These are phyloP conservation scores for Centropristis striata DNA, from an alignment of 2,113 vertebrate genomes.

Conservation along the genomic window DNA sequence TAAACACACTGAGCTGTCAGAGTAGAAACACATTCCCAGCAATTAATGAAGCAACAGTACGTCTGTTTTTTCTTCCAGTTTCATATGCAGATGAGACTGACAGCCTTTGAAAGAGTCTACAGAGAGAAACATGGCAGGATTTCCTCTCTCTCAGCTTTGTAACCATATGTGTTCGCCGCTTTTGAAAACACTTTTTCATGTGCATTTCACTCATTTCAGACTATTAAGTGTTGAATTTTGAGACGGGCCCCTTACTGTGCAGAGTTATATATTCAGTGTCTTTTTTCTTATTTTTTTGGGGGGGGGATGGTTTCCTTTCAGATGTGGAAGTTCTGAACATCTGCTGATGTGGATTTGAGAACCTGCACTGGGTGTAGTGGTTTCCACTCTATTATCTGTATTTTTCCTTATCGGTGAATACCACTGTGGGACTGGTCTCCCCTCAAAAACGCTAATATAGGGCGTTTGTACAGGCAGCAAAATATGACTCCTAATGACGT, in stretches of 20 bases:
- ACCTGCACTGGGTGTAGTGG: background rate
- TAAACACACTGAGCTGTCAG: constrained; percentile 17
- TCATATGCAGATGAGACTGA: constrained; percentile 58
- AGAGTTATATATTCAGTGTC: constrained; percentile 24
- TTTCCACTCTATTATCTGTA: constrained; percentile 24
- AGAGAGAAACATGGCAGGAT: constrained; percentile 54
- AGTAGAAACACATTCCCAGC: constrained; percentile 3
- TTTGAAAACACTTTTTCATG: constrained; percentile 55
- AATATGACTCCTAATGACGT: too few species aligned
- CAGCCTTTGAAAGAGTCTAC: constrained; percentile 61
- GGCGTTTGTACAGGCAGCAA: too few species aligned
- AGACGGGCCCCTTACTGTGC: background rate
- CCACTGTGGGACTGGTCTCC: too few species aligned
- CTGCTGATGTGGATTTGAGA: constrained; percentile 12
- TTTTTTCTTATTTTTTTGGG: background rate
- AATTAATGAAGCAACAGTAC: constrained; percentile 49
- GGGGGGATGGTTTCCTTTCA: constrained; percentile 4
- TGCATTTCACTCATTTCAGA: constrained; percentile 39
- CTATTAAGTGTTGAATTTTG: constrained; percentile 33
- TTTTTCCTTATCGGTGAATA: constrained; percentile 16
- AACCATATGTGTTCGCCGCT: constrained; percentile 51
- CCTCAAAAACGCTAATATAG: too few species aligned
- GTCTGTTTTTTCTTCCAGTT: constrained; percentile 9
- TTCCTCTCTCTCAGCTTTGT: constrained; percentile 53
- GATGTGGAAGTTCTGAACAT: constrained; percentile 27